phyloP scores from a whole-genome alignment of 2,113 vertebrate genomes.

The Mola mola region DNA sequence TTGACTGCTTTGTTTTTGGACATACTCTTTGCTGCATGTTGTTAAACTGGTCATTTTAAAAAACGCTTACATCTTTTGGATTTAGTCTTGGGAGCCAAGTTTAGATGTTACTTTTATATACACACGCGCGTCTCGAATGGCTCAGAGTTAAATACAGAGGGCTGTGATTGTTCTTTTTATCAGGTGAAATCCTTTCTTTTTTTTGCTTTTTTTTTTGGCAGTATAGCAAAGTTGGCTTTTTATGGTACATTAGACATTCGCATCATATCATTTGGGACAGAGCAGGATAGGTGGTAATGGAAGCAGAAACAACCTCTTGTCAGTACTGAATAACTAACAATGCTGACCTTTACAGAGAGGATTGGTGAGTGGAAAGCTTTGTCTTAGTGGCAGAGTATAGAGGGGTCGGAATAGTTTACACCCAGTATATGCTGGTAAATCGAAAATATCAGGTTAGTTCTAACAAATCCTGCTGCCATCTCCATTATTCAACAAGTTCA shows the following conservation, averaged over 20 bases:
- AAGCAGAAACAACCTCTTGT: conserved; percentile 44
- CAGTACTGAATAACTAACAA: conserved; percentile 59
- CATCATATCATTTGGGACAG: conserved; percentile 30
- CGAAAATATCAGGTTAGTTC: conserved; percentile 38
- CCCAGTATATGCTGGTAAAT: conserved; percentile 26
- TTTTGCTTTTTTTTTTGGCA: background rate
- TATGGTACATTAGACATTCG: conserved; percentile 14
- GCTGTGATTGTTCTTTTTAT: background rate
- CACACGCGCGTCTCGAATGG: background rate
- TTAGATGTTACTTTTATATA: conserved; percentile 15
- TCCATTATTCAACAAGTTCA: conserved; percentile 37
- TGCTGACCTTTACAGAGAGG: conserved; percentile 57
- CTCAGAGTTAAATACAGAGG: background rate
- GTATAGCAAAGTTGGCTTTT: conserved; percentile 7
- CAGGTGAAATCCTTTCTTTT: background rate
- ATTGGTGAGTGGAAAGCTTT: conserved; percentile 36
- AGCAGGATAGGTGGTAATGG: conserved; percentile 40
- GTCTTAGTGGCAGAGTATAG: conserved; percentile 23
- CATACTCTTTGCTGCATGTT: conserved; percentile 16
- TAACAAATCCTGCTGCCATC: conserved; percentile 20
- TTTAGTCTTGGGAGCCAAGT: conserved; percentile 8
- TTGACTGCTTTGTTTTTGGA: conserved; percentile 46
- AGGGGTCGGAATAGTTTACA: conserved; percentile 20
- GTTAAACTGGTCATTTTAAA: conserved; percentile 27
- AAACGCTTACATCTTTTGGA: conserved; percentile 24